A percentile compares a stretch with the other conserved stretches of the same genome.
Evolutionary conservation across 2,113 vertebrate species (phyloP).

Genomic region (Mixornis gularis): DNA sequence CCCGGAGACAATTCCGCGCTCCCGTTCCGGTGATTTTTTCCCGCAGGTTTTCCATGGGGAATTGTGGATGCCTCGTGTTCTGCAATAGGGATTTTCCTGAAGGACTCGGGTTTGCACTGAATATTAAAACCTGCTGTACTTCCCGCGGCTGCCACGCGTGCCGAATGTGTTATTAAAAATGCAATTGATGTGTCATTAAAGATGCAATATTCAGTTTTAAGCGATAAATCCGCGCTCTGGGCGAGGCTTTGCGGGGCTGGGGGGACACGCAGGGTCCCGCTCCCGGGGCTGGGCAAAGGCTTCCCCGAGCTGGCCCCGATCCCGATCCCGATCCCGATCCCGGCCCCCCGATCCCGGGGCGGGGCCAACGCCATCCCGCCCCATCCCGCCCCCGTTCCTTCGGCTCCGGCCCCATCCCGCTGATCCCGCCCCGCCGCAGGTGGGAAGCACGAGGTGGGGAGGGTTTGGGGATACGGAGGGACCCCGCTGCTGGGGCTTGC

Average conservation of each 20-base stretch:
- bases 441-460: not conserved
- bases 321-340: not conserved
- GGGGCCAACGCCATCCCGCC: not conserved
- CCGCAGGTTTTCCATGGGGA: not conserved
- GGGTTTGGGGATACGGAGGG: not conserved
- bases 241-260: not conserved
- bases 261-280: not conserved
- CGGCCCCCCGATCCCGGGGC: not conserved
- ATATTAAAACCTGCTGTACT: not conserved
- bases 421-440: not conserved
- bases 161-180: not conserved
- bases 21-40: not conserved
- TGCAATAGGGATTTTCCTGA: not conserved
- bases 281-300: not conserved
- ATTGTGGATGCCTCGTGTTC: not conserved
- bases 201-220: not conserved
- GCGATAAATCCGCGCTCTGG: not conserved
- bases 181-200: not conserved
- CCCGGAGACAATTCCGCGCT: not conserved
- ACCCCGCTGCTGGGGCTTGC: rapidly evolving
- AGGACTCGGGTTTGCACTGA: not conserved
- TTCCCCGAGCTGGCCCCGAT: too few species aligned
- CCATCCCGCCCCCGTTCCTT: not conserved
- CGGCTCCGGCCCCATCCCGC: not conserved
- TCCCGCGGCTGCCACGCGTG: not conserved